Base-by-base conservation (phyloP, 2,888 invertebrate genomes). In the Maniola hyperantus region DNA sequence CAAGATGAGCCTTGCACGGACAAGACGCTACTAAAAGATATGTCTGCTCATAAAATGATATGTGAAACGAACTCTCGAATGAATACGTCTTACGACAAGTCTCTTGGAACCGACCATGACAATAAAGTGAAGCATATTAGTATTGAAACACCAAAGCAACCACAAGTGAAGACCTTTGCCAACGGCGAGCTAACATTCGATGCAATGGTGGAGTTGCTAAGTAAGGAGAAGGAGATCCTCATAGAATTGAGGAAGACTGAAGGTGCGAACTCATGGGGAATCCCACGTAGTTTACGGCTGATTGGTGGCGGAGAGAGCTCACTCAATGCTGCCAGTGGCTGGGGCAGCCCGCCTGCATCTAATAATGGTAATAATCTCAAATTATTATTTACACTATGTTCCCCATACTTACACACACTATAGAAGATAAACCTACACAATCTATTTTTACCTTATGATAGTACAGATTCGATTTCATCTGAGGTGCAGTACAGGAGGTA, bases 261-360 rank as follows among this genome's bases (percentile, higher is more conserved):
- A 70, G 75, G 77, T 67, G 57, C 79, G 64, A 86, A 90, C 79
- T 85, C 85, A 72, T 95, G 95, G 95, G 95, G 95, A 55, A 93
- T 94, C 65, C 93, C 94, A 68, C 90, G 89, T 54, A 92, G 93
- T 63, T 87, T 96, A 77, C 93, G 95, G 72, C 93, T 97, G 70
- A 92, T 94, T 71, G 97, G 97, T 65, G 97, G 97, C 61, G 97
- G 96, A 67, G 97, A 97, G 87, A 96, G 95, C 88, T 96, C 96
- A 54, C 93, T 97, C 78, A 96, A 96, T 83, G 95, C 95, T 69
- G 95, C 96, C 68, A 94, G 95, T 67, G 96, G 95, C 74, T 97
- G 97, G 96, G 96, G 96, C 75, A 94, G 95, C 70, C 95, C 96
- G 58, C 96, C 96, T 65, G 89, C 95, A 50, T 94, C 95, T 77